phyloP scores from a whole-genome alignment of 2,797 vertebrate genomes.

The Varecia variegata region DNA sequence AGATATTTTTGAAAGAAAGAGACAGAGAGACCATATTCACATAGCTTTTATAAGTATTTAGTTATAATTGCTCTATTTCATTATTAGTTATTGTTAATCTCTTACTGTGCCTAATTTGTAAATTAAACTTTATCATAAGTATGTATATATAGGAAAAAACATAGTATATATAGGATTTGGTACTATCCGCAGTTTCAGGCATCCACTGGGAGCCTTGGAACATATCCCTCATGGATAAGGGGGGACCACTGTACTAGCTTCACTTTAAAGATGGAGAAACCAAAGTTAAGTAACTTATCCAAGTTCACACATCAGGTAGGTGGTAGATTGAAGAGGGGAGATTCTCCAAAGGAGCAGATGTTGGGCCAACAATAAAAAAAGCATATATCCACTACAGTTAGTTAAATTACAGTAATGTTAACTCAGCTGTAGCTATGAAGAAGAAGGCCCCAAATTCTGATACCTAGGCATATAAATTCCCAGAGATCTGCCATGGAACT shows the following conservation, averaged over 20 bases:
- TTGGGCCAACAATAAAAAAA: background rate
- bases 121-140: background rate
- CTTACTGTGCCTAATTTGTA: background rate
- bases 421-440: background rate
- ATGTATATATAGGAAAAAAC: background rate
- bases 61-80: background rate
- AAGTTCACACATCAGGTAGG: background rate
- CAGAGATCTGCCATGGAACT: background rate
- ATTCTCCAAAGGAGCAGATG: background rate
- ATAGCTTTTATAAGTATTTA: background rate
- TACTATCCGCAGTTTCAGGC: background rate
- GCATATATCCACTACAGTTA: background rate
- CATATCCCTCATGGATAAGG: background rate
- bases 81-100: background rate
- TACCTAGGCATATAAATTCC: background rate
- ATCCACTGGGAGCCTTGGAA: background rate
- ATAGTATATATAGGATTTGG: background rate
- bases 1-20: background rate
- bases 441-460: background rate
- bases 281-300: background rate
- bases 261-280: background rate
- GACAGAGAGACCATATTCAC: background rate
- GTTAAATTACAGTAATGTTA: background rate
- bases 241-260: background rate
- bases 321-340: background rate